phyloP scores from a whole-genome alignment of 2,797 vertebrate genomes.

The Tapirus indicus region DNA sequence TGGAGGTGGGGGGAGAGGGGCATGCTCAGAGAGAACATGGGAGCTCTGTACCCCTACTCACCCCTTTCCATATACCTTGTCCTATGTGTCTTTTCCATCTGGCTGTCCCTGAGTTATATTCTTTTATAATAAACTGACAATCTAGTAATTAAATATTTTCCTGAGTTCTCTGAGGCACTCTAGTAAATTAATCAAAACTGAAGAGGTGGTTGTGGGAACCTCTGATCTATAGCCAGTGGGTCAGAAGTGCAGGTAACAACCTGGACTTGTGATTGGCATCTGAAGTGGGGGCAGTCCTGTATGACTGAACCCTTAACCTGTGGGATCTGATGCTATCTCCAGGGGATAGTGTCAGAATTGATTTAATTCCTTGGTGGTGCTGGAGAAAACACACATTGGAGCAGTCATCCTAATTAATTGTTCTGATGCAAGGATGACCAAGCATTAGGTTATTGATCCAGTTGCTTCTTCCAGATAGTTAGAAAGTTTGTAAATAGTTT shows the following conservation, averaged over 20 bases:
- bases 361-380: background rate
- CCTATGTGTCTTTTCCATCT: background rate
- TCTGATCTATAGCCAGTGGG: background rate
- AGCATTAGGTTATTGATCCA: fast-evolving
- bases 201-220: background rate
- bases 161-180: background rate
- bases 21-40: background rate
- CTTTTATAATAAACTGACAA: background rate
- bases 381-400: background rate
- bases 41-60: fast-evolving
- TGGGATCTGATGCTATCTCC: background rate
- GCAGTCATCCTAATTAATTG: background rate
- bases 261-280: background rate
- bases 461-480: background rate
- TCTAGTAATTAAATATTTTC: background rate
- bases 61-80: too few species aligned
- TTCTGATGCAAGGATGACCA: background rate
- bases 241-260: background rate
- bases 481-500: background rate
- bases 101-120: background rate
- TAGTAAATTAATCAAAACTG: background rate
- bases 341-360: too few species aligned
- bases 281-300: too few species aligned
- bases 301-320: background rate
- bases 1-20: background rate